phyloP scores from a whole-genome alignment of 2,888 invertebrate genomes.

The Elysia crispata region DNA sequence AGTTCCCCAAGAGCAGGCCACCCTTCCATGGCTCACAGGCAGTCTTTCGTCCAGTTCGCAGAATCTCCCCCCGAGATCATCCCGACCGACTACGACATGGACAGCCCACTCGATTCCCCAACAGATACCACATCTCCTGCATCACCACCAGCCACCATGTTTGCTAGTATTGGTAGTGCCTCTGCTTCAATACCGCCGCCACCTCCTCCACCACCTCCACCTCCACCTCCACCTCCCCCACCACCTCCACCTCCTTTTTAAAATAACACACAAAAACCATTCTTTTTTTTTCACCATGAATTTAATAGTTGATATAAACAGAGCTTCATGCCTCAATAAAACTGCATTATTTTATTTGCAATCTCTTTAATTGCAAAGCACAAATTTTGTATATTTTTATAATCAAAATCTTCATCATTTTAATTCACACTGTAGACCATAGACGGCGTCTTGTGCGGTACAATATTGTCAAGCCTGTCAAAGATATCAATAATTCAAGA shows the following conservation, averaged over 20 bases:
- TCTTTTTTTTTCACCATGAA: neutral
- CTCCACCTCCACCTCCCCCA: constrained; percentile 52
- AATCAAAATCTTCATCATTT: too few relatives aligned
- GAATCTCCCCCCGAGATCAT: constrained; percentile 52
- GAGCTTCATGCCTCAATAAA: too few relatives aligned
- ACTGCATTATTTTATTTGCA: too few relatives aligned
- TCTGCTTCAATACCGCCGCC: constrained; percentile 18
- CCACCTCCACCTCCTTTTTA: constrained; percentile 49
- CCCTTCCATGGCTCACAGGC: neutral
- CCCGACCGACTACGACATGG: constrained; percentile 24
- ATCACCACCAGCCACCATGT: neutral
- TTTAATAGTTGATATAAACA: too few relatives aligned
- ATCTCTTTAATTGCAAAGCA: too few relatives aligned
- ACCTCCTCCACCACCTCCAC: constrained; percentile 38
- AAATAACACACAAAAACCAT: neutral
- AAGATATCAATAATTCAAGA: too few relatives aligned
- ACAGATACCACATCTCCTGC: neutral
- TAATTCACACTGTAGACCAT: too few relatives aligned
- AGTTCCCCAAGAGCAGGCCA: neutral
- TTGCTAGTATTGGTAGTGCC: neutral
- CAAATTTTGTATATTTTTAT: too few relatives aligned
- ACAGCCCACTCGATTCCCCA: neutral
- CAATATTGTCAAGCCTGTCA: too few relatives aligned
- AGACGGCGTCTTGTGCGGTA: too few relatives aligned
- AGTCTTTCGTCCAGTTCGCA: constrained; percentile 48